phyloP scores from a whole-genome alignment of 2,113 vertebrate genomes.

The Romanogobio albipinnatus region DNA sequence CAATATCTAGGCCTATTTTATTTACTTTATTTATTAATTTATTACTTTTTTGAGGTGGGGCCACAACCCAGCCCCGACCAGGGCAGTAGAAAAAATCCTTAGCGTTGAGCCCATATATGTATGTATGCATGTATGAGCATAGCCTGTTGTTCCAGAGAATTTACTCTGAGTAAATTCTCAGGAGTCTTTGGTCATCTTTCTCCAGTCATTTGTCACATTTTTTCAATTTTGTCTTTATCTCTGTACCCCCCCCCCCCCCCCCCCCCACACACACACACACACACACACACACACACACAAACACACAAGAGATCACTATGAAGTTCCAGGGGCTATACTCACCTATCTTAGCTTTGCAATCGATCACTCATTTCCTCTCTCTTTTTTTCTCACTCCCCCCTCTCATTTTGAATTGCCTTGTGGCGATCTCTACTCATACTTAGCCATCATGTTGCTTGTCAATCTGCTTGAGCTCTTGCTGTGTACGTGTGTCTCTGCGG shows the following conservation, averaged over 20 bases:
- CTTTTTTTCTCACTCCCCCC: slow-evolving; percentile 2
- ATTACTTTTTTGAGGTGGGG: too few species aligned
- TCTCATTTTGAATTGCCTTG: slow-evolving; percentile 38
- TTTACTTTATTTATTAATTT: too few species aligned
- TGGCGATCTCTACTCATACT: slow-evolving; percentile 41
- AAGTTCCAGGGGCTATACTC: slow-evolving; percentile 39
- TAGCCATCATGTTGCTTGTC: slow-evolving; percentile 53
- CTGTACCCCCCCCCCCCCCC: neutral
- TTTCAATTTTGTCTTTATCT: slow-evolving; percentile 35
- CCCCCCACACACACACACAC: too few species aligned
- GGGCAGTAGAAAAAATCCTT: too few species aligned
- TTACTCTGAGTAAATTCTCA: too few species aligned
- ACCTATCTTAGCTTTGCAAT: slow-evolving; percentile 11
- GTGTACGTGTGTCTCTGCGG: slow-evolving; percentile 45
- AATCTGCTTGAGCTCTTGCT: slow-evolving; percentile 44
- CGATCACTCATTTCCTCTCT: slow-evolving; percentile 27
- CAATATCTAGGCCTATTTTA: too few species aligned
- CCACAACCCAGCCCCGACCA: too few species aligned
- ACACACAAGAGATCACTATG: neutral
- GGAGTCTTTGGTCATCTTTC: neutral
- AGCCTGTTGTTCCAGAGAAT: neutral
- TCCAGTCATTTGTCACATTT: slow-evolving; percentile 34
- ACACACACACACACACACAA: too few species aligned
- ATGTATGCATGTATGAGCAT: neutral
- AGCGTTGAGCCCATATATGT: too few species aligned